These are phyloP conservation scores for Aramus guarauna DNA, from an alignment of 2,113 vertebrate species.

Conservation along the genomic window DNA sequence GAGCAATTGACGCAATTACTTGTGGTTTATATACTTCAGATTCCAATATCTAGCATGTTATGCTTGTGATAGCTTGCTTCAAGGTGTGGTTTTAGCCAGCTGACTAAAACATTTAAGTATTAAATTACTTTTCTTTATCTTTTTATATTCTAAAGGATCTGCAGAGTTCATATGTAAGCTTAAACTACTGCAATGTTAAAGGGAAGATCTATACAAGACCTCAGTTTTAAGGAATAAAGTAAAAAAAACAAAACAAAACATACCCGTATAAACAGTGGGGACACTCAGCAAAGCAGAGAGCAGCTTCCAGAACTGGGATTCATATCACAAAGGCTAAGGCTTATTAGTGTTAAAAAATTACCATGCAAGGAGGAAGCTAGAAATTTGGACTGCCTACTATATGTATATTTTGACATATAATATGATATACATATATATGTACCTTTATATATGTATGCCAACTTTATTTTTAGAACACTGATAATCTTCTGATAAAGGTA, in stretches of 20 bases:
- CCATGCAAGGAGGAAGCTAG: background rate
- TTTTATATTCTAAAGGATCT: background rate
- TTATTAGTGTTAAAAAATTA: background rate
- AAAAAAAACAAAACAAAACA: background rate
- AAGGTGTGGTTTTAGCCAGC: constrained; percentile 16
- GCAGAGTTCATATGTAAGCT: background rate
- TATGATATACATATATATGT: background rate
- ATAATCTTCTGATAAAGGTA: background rate
- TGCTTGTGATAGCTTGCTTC: constrained; percentile 3
- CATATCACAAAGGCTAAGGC: background rate
- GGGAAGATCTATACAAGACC: background rate
- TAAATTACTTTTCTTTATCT: background rate
- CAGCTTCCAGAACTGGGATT: background rate
- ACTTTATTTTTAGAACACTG: background rate
- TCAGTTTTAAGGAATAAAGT: background rate
- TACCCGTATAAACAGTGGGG: background rate
- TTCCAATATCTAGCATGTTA: background rate
- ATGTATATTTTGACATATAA: background rate
- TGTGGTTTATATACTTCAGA: background rate
- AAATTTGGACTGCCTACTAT: background rate
- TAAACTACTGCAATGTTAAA: background rate
- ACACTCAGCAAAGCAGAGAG: background rate
- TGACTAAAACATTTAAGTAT: background rate
- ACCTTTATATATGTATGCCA: too few species aligned
- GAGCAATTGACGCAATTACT: background rate